Conservation (phyloP, 2,797 vertebrate genomes). For the Avahi laniger region DNA sequence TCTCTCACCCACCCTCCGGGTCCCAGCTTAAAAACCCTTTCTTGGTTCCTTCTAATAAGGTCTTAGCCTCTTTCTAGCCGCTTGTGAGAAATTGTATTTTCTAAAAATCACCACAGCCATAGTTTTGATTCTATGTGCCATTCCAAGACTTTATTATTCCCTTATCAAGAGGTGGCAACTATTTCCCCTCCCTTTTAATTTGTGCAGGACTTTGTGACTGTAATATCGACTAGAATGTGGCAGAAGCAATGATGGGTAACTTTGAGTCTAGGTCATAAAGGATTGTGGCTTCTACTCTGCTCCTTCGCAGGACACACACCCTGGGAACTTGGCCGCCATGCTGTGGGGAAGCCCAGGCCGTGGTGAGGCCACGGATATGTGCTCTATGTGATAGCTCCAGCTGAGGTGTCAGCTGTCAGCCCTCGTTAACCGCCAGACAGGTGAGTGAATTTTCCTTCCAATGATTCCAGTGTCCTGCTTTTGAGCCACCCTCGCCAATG, state of each 20-base stretch:
- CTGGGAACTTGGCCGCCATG: not conserved
- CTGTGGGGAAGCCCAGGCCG: not conserved
- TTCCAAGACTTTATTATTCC: not conserved
- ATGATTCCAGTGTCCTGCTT: not conserved
- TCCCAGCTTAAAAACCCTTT: not conserved
- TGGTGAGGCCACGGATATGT: fast-evolving
- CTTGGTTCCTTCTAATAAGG: not conserved
- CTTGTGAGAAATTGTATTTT: not conserved
- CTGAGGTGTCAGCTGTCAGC: not conserved
- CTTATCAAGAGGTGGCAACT: not conserved
- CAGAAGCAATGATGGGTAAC: not conserved
- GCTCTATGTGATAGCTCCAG: not conserved
- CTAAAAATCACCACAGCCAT: not conserved
- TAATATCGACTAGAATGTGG: not conserved
- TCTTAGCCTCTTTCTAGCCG: not conserved
- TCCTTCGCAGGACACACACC: not conserved
- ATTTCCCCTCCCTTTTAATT: not conserved
- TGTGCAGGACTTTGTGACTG: not conserved
- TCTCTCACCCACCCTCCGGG: not conserved
- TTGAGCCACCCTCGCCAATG: not conserved
- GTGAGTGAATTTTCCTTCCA: not conserved
- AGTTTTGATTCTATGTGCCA: not conserved
- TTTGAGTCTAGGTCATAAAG: not conserved
- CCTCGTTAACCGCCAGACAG: not conserved
- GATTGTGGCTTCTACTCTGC: no score